A percentile compares a stretch with the other conserved stretches of the same genome.
Conservation (phyloP, 2,113 vertebrate genomes). For the Corapipo altera region DNA sequence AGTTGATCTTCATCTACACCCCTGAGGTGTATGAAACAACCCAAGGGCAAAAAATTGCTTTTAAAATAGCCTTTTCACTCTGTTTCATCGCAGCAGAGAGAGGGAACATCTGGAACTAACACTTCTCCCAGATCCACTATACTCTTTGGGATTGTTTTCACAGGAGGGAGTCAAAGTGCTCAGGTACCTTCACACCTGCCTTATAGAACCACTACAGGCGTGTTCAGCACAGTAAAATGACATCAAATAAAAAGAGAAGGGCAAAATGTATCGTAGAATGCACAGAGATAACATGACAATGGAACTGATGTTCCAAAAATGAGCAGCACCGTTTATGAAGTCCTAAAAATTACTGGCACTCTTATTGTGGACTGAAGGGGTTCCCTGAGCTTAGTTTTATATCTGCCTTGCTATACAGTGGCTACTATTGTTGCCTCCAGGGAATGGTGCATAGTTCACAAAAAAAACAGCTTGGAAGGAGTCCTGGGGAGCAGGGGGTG, state of each 20-base stretch:
- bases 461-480: not conserved
- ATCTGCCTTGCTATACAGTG: not conserved
- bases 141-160: not conserved
- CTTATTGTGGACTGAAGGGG: not conserved
- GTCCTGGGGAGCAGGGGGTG: not conserved
- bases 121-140: not conserved
- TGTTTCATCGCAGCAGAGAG: not conserved
- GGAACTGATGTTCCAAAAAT: not conserved
- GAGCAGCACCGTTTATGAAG: fast-evolving
- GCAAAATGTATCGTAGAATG: not conserved
- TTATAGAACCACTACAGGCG: not conserved
- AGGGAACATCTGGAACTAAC: not conserved
- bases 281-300: not conserved
- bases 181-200: not conserved
- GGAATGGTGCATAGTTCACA: not conserved
- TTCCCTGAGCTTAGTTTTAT: not conserved
- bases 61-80: not conserved
- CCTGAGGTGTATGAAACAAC: not conserved
- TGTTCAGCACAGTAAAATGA: not conserved
- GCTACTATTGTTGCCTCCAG: not conserved
- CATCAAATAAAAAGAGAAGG: not conserved
- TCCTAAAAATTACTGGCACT: not conserved
- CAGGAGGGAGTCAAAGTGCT: not conserved
- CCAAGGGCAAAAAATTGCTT: not conserved
- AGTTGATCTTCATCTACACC: not conserved